phyloP scores from a whole-genome alignment of 2,113 vertebrate species.

The Pelvicachromis taeniatus region DNA sequence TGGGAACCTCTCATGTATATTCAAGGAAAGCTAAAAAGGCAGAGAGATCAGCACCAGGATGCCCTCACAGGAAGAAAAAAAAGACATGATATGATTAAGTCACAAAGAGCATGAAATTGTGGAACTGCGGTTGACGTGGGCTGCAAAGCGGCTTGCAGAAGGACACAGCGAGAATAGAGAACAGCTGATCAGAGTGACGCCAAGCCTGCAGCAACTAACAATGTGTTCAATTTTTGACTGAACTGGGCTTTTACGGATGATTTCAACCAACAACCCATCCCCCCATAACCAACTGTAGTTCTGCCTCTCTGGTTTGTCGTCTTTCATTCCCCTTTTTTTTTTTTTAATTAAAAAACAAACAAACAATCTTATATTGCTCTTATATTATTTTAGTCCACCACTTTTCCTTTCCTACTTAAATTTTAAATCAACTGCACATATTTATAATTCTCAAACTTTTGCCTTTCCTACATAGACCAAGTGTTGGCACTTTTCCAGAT shows the following conservation, averaged over 20 bases:
- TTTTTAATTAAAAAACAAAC: no score
- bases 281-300: no score
- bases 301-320: no score
- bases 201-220: neutral
- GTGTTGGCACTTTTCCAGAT: no score
- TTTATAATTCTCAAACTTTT: no score
- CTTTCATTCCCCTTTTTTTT: no score
- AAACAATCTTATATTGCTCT: no score
- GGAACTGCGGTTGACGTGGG: neutral
- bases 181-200: neutral
- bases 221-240: fast-evolving
- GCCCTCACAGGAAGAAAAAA: neutral
- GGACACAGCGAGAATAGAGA: neutral
- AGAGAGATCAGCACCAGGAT: neutral
- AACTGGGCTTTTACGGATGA: neutral
- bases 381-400: no score
- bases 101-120: neutral
- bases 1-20: neutral
- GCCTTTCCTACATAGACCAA: no score
- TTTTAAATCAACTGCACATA: no score
- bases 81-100: neutral
- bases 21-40: neutral
- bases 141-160: neutral
- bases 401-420: no score
- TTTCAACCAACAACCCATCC: neutral